phyloP scores from a whole-genome alignment of 53 echinoderm and acorn worm genomes.

The Crossaster papposus region DNA sequence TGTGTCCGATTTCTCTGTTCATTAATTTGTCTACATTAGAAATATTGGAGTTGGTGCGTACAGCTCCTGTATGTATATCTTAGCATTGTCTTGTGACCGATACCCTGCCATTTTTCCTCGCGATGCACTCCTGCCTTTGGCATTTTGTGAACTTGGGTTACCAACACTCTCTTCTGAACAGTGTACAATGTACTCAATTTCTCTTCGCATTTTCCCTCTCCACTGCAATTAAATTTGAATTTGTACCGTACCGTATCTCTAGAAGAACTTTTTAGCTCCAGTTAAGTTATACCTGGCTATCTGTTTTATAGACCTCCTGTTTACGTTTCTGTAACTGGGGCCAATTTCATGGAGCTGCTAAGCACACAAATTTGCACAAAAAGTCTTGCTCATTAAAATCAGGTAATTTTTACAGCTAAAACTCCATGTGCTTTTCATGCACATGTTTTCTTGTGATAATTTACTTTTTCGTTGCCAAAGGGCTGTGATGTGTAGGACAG shows the following conservation, averaged over 20 bases:
- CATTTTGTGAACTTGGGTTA: constrained; percentile 34
- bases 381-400: too few species aligned
- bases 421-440: too few species aligned
- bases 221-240: constrained; percentile 30
- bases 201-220: background rate
- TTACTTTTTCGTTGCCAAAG: too few species aligned
- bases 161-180: background rate
- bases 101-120: constrained; percentile 30
- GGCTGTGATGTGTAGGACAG: too few species aligned
- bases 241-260: background rate
- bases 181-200: background rate
- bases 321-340: background rate
- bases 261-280: background rate
- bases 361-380: too few species aligned
- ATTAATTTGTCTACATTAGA: constrained; percentile 38
- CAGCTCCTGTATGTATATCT: background rate
- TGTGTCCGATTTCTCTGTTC: constrained; percentile 40
- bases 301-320: background rate
- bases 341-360: too few species aligned
- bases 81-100: constrained; percentile 35
- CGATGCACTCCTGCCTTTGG: constrained; percentile 30
- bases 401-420: too few species aligned
- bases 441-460: too few species aligned
- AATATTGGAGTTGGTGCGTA: constrained; percentile 4
- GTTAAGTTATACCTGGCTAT: background rate